Evolutionary conservation across 2,113 vertebrate species (phyloP).

Genomic region (Peromyscus polionotus): DNA sequence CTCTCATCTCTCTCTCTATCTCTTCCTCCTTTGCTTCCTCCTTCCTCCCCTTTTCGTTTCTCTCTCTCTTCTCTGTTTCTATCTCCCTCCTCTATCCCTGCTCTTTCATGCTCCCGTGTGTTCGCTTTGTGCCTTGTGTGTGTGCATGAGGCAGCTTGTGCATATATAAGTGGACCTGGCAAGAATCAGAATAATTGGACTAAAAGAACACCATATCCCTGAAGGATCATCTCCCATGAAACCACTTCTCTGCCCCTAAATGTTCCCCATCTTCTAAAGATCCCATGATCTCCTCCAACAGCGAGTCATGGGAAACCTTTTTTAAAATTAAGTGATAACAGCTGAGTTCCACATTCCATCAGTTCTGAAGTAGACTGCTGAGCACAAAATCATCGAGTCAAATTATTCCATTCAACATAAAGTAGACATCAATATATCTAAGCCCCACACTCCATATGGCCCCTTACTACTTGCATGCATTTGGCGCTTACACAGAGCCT

Average conservation of each 20-base stretch:
- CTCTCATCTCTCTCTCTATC: not conserved
- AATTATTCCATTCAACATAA: not conserved
- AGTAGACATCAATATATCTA: not conserved
- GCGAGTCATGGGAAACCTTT: too few relatives aligned
- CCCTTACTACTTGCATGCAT: not conserved
- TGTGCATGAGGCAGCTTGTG: not conserved
- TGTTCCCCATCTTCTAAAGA: not conserved
- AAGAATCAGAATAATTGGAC: not conserved
- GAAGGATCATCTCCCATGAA: not conserved
- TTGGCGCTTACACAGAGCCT: too few relatives aligned
- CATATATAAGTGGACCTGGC: not conserved
- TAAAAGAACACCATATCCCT: too few relatives aligned
- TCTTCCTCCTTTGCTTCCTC: not conserved
- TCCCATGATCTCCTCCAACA: not conserved
- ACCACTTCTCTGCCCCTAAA: not conserved
- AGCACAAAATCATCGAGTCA: not conserved
- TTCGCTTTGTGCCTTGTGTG: not conserved
- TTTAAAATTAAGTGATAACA: not conserved
- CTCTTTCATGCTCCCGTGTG: not conserved
- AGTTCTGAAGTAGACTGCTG: not conserved
- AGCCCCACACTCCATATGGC: accelerated
- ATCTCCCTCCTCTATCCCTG: not conserved
- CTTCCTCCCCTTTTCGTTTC: accelerated
- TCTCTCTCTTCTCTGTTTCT: not conserved
- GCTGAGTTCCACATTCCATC: not conserved